Percentiles rank a stretch among this genome's conserved stretches.
Conservation (phyloP, 2,888 invertebrate genomes). For the Hecatera dysodea region DNA sequence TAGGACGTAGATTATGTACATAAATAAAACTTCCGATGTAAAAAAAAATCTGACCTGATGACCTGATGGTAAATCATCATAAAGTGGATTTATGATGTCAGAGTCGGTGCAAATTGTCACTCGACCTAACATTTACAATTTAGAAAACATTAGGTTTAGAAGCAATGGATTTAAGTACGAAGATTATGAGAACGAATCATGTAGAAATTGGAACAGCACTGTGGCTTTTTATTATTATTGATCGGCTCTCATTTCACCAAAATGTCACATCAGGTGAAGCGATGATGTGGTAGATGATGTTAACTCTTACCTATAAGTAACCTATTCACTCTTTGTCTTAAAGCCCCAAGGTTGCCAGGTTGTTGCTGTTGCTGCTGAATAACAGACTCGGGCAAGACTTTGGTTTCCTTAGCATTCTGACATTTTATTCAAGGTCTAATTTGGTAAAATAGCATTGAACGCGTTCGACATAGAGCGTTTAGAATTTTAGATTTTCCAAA, state of each 20-base stretch:
- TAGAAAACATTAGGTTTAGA: constrained; percentile 9
- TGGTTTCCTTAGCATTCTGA: neutral
- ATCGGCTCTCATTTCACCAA: too few relatives aligned
- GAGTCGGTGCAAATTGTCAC: constrained; percentile 16
- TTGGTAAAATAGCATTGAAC: constrained; percentile 13
- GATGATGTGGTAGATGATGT: too few relatives aligned
- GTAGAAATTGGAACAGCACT: neutral
- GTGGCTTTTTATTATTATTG: too few relatives aligned
- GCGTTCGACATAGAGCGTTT: neutral
- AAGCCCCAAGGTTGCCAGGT: too few relatives aligned
- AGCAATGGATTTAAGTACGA: neutral
- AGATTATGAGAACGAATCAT: neutral
- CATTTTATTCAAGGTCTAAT: neutral
- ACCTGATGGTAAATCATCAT: constrained; percentile 24
- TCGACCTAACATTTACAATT: neutral
- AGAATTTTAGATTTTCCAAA: constrained; percentile 41
- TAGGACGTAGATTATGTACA: neutral
- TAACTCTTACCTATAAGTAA: too few relatives aligned
- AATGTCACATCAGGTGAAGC: too few relatives aligned
- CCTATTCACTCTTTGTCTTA: too few relatives aligned
- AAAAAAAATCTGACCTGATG: constrained; percentile 24
- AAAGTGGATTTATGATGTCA: constrained; percentile 17
- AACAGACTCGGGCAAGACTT: neutral
- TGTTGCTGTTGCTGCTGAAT: too few relatives aligned
- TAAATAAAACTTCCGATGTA: constrained; percentile 2